A percentile compares a stretch with the other conserved stretches of the same genome.
Conservation (phyloP, 2,113 vertebrate species). For the Zapus hudsonius region DNA sequence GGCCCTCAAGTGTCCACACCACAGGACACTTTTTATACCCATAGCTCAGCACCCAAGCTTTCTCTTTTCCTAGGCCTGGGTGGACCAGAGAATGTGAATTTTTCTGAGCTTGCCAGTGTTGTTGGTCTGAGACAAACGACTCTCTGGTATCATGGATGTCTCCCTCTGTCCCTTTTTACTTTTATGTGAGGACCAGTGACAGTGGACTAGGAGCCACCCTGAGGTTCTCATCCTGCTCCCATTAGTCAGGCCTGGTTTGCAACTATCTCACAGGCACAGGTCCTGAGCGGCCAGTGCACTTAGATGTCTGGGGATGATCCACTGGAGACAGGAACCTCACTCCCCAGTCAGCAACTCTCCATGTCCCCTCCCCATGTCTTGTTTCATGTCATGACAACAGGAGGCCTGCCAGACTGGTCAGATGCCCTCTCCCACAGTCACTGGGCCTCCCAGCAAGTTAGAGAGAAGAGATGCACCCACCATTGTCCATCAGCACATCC, state of each 20-base stretch:
- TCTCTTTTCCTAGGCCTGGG: neutral
- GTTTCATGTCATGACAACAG: no score
- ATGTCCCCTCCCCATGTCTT: neutral
- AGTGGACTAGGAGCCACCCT: no score
- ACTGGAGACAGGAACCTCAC: neutral
- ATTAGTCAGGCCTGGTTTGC: neutral
- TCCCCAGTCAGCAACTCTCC: neutral
- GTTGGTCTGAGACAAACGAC: neutral
- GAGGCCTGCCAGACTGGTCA: neutral
- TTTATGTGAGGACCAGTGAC: no score
- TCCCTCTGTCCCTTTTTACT: neutral
- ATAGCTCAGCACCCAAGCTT: neutral
- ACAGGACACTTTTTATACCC: accelerated
- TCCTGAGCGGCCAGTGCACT: accelerated
- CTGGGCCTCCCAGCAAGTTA: accelerated
- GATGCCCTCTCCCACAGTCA: neutral
- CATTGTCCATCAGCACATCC: accelerated
- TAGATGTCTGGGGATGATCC: neutral
- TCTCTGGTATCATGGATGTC: neutral
- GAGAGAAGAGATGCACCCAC: neutral
- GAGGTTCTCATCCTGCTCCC: neutral
- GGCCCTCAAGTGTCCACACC: accelerated
- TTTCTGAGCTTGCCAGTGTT: neutral
- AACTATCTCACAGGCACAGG: neutral
- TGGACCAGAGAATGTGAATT: neutral